A percentile compares a stretch with the other conserved stretches of the same genome.
Conservation (phyloP, 1,140 invertebrate species). For the Grapholita molesta region DNA sequence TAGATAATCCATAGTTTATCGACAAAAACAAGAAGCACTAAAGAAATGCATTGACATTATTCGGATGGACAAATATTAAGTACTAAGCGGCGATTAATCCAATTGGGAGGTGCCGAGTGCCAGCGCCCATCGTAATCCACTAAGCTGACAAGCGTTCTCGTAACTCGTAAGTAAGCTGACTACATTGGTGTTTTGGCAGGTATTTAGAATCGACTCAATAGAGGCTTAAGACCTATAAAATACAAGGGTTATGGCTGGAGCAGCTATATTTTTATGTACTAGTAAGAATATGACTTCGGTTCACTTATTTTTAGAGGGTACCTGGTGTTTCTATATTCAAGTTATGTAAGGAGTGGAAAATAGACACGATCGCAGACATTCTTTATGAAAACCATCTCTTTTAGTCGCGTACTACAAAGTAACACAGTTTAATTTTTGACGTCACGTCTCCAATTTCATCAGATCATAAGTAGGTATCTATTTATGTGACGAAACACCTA, state of each 20-base stretch:
- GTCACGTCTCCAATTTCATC: too few species aligned
- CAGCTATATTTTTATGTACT: too few species aligned
- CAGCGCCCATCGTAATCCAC: background rate
- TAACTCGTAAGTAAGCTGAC: background rate
- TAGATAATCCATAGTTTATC: background rate
- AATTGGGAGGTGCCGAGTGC: background rate
- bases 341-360: too few species aligned
- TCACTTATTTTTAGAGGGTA: too few species aligned
- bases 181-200: background rate
- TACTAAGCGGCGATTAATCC: background rate
- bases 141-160: constrained; percentile 5
- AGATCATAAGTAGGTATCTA: too few species aligned
- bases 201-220: background rate
- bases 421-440: too few species aligned
- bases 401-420: too few species aligned
- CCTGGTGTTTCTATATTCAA: too few species aligned
- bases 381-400: too few species aligned
- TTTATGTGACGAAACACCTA: too few species aligned
- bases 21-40: background rate
- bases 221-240: background rate
- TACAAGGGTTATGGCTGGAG: background rate
- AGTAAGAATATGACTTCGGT: too few species aligned
- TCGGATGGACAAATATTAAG: background rate
- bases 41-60: background rate
- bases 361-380: too few species aligned